Percentiles rank a stretch among this genome's conserved stretches.
phyloP scores from a whole-genome alignment of 2,888 invertebrate genomes.

The Periphyllus acericola region DNA sequence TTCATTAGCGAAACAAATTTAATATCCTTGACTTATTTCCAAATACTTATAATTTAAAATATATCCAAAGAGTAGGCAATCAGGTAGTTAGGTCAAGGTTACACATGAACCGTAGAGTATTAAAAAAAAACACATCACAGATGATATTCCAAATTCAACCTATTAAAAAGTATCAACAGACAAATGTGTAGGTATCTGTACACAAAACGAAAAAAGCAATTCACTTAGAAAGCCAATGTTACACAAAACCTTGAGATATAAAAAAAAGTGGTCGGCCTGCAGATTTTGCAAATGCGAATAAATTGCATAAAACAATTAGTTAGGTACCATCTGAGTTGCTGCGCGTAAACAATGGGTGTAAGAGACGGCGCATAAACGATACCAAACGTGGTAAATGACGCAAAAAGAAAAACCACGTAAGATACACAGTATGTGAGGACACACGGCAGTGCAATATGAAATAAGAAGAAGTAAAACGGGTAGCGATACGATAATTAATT shows the following conservation, averaged over 20 bases:
- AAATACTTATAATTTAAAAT: constrained; percentile 40
- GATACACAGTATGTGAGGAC: no score
- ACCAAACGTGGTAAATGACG: no score
- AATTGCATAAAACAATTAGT: no score
- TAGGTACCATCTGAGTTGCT: no score
- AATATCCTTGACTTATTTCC: constrained; percentile 48
- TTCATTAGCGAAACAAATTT: constrained; percentile 43
- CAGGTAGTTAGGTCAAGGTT: constrained; percentile 43
- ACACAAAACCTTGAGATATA: constrained; percentile 20
- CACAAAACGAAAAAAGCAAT: background rate
- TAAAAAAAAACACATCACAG: background rate
- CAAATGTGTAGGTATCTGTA: background rate
- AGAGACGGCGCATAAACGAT: no score
- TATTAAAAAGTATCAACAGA: background rate
- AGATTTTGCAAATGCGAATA: background rate
- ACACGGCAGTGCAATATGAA: no score
- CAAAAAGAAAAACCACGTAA: no score
- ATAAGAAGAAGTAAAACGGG: no score
- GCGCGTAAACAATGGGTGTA: no score
- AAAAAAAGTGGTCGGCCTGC: background rate
- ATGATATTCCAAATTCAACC: background rate
- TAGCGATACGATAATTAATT: no score
- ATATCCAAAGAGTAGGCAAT: constrained; percentile 39
- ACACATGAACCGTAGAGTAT: background rate
- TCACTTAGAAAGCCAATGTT: constrained; percentile 32